phyloP scores from a whole-genome alignment of 2,888 invertebrate species.

The Mesorhabditis spiculigera region DNA sequence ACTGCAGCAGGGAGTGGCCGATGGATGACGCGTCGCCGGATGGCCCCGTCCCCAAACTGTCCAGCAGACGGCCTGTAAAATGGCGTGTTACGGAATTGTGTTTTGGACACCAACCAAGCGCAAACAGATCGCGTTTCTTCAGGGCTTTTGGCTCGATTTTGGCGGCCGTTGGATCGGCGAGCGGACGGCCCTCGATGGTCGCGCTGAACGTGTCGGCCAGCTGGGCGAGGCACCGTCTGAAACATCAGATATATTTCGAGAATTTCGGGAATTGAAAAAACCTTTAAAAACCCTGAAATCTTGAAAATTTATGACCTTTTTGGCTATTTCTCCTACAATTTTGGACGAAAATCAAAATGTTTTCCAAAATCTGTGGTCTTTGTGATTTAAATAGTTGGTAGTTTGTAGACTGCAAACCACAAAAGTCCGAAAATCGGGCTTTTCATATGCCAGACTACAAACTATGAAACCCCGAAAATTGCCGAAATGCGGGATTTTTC shows the following conservation, averaged over 20 bases:
- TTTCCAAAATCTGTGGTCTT: too few species aligned
- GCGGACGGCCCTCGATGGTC: neutral
- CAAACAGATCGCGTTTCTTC: neutral
- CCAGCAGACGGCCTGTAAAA: neutral
- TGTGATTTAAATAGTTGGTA: too few species aligned
- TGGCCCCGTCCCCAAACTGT: neutral
- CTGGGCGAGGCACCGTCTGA: neutral
- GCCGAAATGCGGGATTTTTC: too few species aligned
- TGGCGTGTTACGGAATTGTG: neutral
- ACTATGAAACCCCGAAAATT: too few species aligned
- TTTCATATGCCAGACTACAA: too few species aligned
- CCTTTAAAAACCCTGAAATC: too few species aligned
- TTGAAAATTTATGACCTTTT: too few species aligned
- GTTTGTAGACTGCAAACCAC: too few species aligned
- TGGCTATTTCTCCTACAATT: too few species aligned
- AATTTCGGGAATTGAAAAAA: neutral
- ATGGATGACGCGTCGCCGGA: neutral
- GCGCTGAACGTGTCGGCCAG: neutral
- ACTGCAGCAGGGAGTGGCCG: neutral
- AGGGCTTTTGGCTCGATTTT: conserved; percentile 3
- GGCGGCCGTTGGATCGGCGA: neutral
- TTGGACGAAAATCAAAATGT: too few species aligned
- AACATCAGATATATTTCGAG: neutral
- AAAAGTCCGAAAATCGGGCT: too few species aligned
- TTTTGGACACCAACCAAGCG: neutral